These are phyloP conservation scores for Potamarius usumacintae DNA, from an alignment of 2,113 vertebrate species.

Conservation along the genomic window DNA sequence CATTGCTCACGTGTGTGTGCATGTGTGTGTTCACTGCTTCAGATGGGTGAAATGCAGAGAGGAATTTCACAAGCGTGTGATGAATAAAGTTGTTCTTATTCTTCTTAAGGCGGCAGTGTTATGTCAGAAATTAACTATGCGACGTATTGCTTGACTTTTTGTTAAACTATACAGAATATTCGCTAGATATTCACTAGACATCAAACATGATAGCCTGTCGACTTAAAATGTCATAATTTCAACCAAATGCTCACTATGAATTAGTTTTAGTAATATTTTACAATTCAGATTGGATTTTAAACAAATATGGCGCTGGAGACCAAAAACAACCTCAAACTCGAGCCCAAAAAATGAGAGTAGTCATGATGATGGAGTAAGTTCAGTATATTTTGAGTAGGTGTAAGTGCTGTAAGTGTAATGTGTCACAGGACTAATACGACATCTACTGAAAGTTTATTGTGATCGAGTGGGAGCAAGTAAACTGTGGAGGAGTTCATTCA, in stretches of 20 bases:
- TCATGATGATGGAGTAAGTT: not conserved
- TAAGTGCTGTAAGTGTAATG: not conserved
- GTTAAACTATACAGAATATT: no score
- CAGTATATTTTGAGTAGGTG: not conserved
- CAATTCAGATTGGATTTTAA: not conserved
- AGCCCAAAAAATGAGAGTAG: not conserved
- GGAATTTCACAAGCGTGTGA: no score
- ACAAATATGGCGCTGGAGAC: not conserved
- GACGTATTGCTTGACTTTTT: not conserved
- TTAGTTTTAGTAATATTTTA: not conserved
- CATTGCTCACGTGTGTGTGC: no score
- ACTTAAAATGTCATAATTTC: not conserved
- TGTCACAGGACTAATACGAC: not conserved
- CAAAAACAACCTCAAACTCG: not conserved
- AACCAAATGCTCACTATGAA: not conserved
- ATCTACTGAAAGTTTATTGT: not conserved
- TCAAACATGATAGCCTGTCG: not conserved
- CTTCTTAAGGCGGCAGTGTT: no score
- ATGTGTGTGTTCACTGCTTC: no score
- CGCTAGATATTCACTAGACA: no score
- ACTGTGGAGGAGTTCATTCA: not conserved
- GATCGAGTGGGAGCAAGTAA: not conserved
- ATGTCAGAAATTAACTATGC: not conserved
- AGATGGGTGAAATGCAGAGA: no score
- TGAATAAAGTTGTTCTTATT: no score